These are phyloP conservation scores for Chaetodon trifascialis DNA, from an alignment of 2,113 vertebrate genomes.

Conservation along the genomic window DNA sequence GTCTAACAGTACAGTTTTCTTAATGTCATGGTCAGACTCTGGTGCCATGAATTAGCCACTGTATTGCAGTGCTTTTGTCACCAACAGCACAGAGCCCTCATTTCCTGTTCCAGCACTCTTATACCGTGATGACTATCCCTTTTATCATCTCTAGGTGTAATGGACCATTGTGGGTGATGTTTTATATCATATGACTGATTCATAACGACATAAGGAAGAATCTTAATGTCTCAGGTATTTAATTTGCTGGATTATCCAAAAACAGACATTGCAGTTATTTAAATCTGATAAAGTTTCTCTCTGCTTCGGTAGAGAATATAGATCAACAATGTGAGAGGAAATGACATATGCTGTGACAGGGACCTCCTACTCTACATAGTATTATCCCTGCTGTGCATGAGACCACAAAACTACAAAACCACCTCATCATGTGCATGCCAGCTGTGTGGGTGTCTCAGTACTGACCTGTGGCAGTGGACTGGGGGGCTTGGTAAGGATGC, in stretches of 20 bases:
- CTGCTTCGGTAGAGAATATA: neutral
- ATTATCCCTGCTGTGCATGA: neutral
- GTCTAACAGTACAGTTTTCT: neutral
- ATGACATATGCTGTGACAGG: neutral
- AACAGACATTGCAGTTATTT: neutral
- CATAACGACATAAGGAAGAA: neutral
- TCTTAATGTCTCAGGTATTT: too few relatives aligned
- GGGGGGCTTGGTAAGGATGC: slow-evolving; percentile 95
- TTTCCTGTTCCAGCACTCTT: too few relatives aligned
- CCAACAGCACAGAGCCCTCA: neutral
- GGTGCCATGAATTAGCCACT: neutral
- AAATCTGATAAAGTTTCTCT: neutral
- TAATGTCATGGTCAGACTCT: slow-evolving; percentile 29
- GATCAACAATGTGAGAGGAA: neutral
- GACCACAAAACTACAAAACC: neutral
- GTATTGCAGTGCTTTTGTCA: neutral
- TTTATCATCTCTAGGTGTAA: neutral
- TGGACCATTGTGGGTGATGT: neutral
- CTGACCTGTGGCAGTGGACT: slow-evolving; percentile 95
- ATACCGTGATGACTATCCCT: neutral
- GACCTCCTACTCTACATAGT: neutral
- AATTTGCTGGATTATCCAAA: too few relatives aligned
- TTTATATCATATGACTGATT: neutral
- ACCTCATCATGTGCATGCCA: neutral
- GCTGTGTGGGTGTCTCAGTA: slow-evolving; percentile 8